phyloP scores from a whole-genome alignment of 1,140 invertebrate genomes.

The Pinna nobilis region DNA sequence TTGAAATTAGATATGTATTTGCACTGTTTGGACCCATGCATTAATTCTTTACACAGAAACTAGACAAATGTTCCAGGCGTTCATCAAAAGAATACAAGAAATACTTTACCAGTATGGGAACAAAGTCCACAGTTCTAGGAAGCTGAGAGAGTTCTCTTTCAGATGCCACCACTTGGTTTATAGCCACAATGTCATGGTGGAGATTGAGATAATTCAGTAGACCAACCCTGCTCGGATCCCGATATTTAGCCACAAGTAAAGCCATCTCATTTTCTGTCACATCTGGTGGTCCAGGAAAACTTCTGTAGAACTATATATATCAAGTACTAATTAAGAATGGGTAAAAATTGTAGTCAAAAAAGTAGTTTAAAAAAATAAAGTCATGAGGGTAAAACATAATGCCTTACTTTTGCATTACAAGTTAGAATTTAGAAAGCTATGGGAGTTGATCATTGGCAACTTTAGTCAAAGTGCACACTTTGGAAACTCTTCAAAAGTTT shows the following conservation, averaged over 20 bases:
- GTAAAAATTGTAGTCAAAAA: too few species aligned
- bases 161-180: conserved; percentile 48
- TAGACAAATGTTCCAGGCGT: background rate
- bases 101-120: conserved; percentile 52
- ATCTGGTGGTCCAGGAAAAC: conserved; percentile 71
- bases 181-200: conserved; percentile 70
- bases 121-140: conserved; percentile 53
- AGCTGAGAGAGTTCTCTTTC: conserved; percentile 42
- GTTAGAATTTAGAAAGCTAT: too few species aligned
- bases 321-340: background rate
- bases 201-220: conserved; percentile 74
- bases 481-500: too few species aligned
- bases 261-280: conserved; percentile 68
- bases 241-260: conserved; percentile 70
- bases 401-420: too few species aligned
- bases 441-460: too few species aligned
- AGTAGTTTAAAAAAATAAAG: too few species aligned
- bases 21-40: too few species aligned
- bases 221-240: conserved; percentile 65
- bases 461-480: too few species aligned
- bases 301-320: conserved; percentile 70
- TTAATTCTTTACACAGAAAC: background rate
- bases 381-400: too few species aligned
- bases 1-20: too few species aligned
- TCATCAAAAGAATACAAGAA: too few species aligned